Conservation (phyloP, 1,140 invertebrate genomes). For the Archegozetes longisetosus region DNA sequence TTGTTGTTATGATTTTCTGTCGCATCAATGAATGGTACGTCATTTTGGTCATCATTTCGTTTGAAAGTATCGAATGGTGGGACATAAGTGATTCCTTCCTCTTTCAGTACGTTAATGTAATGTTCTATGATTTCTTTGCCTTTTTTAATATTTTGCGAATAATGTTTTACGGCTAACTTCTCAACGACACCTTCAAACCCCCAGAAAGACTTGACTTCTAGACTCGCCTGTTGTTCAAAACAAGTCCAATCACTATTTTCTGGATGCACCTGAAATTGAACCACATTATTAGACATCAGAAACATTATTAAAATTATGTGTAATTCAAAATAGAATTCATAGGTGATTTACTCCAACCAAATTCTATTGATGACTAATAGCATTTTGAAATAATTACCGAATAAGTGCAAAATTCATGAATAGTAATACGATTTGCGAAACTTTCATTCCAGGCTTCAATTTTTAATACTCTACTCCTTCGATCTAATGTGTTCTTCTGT, state of each 20-base stretch:
- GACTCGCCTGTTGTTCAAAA: constrained; percentile 80
- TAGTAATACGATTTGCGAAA: constrained; percentile 63
- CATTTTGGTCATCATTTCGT: neutral
- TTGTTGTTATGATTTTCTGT: neutral
- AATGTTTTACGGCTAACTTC: constrained; percentile 93
- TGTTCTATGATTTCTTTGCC: constrained; percentile 91
- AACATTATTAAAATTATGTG: neutral
- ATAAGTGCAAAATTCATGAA: constrained; percentile 82
- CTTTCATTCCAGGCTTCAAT: constrained; percentile 91
- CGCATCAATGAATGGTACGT: neutral
- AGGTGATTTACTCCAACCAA: too few relatives aligned
- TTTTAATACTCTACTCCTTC: constrained; percentile 54
- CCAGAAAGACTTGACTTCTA: constrained; percentile 93
- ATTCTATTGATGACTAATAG: neutral
- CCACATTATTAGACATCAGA: neutral
- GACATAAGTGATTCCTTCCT: constrained; percentile 57
- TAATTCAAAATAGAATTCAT: too few relatives aligned
- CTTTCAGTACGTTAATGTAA: constrained; percentile 63
- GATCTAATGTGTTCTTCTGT: constrained; percentile 76
- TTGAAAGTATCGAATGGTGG: constrained; percentile 20
- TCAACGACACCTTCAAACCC: constrained; percentile 89
- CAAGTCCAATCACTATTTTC: constrained; percentile 92
- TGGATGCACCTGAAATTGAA: constrained; percentile 57
- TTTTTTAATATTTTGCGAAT: constrained; percentile 77
- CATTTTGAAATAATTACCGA: constrained; percentile 47